phyloP scores from a whole-genome alignment of 2,888 invertebrate genomes.

The Dicranocentrus wangi region DNA sequence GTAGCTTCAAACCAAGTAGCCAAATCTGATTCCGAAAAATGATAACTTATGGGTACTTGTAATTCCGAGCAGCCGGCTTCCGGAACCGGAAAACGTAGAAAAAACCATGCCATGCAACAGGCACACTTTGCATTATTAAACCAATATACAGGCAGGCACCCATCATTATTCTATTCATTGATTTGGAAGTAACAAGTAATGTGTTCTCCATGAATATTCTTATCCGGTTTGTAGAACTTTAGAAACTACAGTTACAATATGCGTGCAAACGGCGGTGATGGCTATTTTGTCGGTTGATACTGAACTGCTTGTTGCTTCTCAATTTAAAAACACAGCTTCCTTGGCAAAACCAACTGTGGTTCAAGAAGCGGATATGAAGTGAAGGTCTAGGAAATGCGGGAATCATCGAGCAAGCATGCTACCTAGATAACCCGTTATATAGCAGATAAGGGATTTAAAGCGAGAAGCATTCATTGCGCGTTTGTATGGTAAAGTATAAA shows the following conservation, averaged over 20 bases:
- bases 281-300: slow-evolving; percentile 10
- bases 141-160: background rate
- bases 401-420: too few species aligned
- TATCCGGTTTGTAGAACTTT: slow-evolving; percentile 1
- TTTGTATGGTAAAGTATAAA: background rate
- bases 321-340: too few species aligned
- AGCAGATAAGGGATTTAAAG: slow-evolving; percentile 23
- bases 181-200: background rate
- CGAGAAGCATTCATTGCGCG: background rate
- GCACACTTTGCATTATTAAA: slow-evolving; percentile 23
- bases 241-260: too few species aligned
- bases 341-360: too few species aligned
- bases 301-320: too few species aligned
- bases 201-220: slow-evolving; percentile 3
- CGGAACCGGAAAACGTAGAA: slow-evolving; percentile 42
- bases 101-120: slow-evolving; percentile 35
- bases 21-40: slow-evolving; percentile 40
- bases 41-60: slow-evolving; percentile 32
- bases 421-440: too few species aligned
- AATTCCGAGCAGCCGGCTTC: slow-evolving; percentile 20
- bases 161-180: background rate
- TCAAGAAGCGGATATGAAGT: too few species aligned
- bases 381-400: too few species aligned
- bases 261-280: slow-evolving; percentile 17
- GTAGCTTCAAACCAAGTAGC: slow-evolving; percentile 5